These are phyloP conservation scores for Pinctada fucata DNA, from an alignment of 2,888 invertebrate genomes.

Conservation along the genomic window DNA sequence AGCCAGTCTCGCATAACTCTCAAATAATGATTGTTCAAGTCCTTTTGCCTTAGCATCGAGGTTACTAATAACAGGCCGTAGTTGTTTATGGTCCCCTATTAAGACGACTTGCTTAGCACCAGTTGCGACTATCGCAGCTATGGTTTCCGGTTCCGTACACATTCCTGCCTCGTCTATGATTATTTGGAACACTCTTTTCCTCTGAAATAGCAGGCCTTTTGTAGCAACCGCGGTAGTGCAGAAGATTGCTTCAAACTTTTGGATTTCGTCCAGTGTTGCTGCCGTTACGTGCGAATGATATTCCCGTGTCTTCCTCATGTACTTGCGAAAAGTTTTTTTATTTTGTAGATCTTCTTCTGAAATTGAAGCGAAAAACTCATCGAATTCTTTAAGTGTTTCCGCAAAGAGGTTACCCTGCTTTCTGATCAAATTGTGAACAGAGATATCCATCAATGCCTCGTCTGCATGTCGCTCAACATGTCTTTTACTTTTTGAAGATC, in stretches of 20 bases:
- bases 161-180: conserved; percentile 69
- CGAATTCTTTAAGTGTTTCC: conserved; percentile 38
- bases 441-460: conserved; percentile 37
- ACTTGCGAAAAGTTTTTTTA: too few relatives aligned
- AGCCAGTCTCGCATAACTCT: conserved; percentile 49
- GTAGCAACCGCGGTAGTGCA: conserved; percentile 58
- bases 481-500: conserved; percentile 40
- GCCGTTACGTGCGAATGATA: conserved; percentile 44
- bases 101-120: conserved; percentile 56
- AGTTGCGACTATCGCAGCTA: conserved; percentile 57
- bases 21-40: conserved; percentile 61
- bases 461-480: conserved; percentile 18
- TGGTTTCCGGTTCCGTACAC: conserved; percentile 64
- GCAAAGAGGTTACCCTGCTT: conserved; percentile 36
- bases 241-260: conserved; percentile 56
- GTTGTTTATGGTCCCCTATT: conserved; percentile 69
- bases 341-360: too few relatives aligned
- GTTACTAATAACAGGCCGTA: conserved; percentile 61
- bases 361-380: conserved; percentile 28
- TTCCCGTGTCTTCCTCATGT: neutral
- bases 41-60: conserved; percentile 57
- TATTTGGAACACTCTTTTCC: conserved; percentile 42
- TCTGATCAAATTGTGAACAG: conserved; percentile 58
- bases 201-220: neutral
- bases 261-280: conserved; percentile 53